Evolutionary conservation across 2,113 vertebrate genomes (phyloP).

Genomic region (Thunnus thynnus): DNA sequence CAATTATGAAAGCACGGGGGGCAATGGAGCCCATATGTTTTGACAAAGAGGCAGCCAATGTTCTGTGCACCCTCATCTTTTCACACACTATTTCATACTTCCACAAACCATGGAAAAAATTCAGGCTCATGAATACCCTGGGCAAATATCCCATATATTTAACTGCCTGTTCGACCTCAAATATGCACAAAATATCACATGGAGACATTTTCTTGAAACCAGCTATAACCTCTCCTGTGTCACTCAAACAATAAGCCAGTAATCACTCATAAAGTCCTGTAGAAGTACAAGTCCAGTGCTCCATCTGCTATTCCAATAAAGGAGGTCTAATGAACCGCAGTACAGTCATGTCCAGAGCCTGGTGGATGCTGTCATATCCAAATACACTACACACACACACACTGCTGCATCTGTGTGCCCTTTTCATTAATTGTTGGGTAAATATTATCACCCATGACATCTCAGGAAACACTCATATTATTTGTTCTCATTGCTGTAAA

Average conservation of each 20-base stretch:
- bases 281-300: conserved; percentile 23
- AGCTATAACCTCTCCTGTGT: conserved; percentile 53
- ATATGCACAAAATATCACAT: conserved; percentile 65
- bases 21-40: conserved; percentile 19
- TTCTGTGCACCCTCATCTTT: conserved; percentile 41
- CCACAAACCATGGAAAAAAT: conserved; percentile 60
- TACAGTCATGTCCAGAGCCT: conserved; percentile 9
- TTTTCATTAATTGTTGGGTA: conserved; percentile 11
- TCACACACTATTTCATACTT: conserved; percentile 60
- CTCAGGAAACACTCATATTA: conserved; percentile 1
- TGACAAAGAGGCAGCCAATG: conserved; percentile 38
- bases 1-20: conserved; percentile 51
- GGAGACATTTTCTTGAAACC: conserved; percentile 51
- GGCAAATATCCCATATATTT: conserved; percentile 59
- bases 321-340: conserved; percentile 33
- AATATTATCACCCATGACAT: conserved; percentile 9
- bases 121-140: conserved; percentile 52
- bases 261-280: conserved; percentile 42
- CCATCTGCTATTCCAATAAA: conserved; percentile 55
- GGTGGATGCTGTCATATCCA: conserved; percentile 12
- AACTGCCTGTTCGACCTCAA: conserved; percentile 63
- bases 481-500: neutral
- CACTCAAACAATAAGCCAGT: conserved; percentile 57
- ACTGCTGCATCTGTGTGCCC: conserved; percentile 14
- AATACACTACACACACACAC: conserved; percentile 16